phyloP scores from a whole-genome alignment of 1,140 invertebrate species.

The Rhizoglyphus robini region DNA sequence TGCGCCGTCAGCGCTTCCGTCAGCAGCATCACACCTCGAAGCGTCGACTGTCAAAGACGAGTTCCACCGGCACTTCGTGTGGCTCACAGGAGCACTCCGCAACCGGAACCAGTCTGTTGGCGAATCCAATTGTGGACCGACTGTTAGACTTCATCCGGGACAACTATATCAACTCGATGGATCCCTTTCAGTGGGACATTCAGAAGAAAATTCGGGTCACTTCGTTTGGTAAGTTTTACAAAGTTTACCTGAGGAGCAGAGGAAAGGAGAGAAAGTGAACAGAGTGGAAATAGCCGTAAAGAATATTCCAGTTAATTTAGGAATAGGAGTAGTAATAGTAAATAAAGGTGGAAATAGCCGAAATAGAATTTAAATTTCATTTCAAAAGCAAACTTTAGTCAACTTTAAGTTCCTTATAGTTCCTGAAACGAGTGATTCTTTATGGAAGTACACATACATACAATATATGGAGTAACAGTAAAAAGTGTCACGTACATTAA shows the following conservation, averaged over 20 bases:
- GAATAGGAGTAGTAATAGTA: not conserved
- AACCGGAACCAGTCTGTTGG: not conserved
- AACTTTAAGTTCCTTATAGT: too few species aligned
- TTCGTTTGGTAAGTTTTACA: constrained; percentile 2
- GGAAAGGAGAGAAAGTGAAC: too few species aligned
- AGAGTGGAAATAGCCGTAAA: not conserved
- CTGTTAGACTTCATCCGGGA: constrained; percentile 11
- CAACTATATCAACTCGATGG: constrained; percentile 13
- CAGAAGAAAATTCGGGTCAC: not conserved
- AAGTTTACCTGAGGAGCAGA: too few species aligned
- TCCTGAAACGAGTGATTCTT: too few species aligned
- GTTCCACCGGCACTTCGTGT: not conserved
- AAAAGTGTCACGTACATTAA: too few species aligned
- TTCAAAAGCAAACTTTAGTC: too few species aligned
- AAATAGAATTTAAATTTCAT: too few species aligned
- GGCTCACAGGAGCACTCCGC: not conserved
- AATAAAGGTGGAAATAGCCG: not conserved
- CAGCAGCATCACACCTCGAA: not conserved
- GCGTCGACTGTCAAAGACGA: not conserved
- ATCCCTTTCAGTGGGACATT: not conserved
- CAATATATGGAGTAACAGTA: too few species aligned
- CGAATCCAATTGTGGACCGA: constrained; percentile 10
- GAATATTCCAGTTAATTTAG: not conserved
- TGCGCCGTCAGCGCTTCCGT: constrained; percentile 2
- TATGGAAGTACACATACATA: too few species aligned